Percentiles rank a stretch among this genome's conserved stretches.
Conservation (phyloP, 2,888 invertebrate genomes). For the Lacanobia oleracea region DNA sequence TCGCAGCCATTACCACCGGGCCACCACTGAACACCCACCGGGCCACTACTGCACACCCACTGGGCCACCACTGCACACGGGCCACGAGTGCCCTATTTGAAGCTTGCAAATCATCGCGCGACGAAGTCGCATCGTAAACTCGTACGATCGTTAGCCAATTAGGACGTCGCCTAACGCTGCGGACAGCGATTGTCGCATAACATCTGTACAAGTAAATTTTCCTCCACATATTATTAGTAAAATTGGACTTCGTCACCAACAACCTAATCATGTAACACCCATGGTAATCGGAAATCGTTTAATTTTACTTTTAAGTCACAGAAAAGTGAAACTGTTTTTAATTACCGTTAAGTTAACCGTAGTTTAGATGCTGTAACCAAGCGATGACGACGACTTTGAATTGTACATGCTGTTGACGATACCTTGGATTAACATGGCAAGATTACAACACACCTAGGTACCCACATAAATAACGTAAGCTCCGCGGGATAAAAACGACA, state of each 20-base stretch:
- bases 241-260: slow-evolving; percentile 23
- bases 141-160: too few species aligned
- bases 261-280: slow-evolving; percentile 48
- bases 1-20: too few species aligned
- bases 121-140: too few species aligned
- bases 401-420: slow-evolving; percentile 28
- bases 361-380: slow-evolving; percentile 22
- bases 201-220: slow-evolving; percentile 22
- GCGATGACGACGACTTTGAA: slow-evolving; percentile 1
- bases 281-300: slow-evolving; percentile 54
- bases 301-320: slow-evolving; percentile 33
- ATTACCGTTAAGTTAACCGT: slow-evolving; percentile 31
- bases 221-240: slow-evolving; percentile 27
- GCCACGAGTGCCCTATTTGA: too few species aligned
- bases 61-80: too few species aligned
- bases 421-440: not conserved
- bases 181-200: slow-evolving; percentile 16
- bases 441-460: slow-evolving; percentile 13
- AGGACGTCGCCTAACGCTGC: too few species aligned
- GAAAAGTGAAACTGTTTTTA: slow-evolving; percentile 61
- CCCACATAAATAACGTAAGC: not conserved
- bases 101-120: too few species aligned
- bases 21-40: too few species aligned
- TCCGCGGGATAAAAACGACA: not conserved
- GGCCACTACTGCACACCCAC: too few species aligned